Percentiles rank a stretch among this genome's conserved stretches.
Conservation (phyloP, 2,888 invertebrate genomes). For the Odontocolon sp. region DNA sequence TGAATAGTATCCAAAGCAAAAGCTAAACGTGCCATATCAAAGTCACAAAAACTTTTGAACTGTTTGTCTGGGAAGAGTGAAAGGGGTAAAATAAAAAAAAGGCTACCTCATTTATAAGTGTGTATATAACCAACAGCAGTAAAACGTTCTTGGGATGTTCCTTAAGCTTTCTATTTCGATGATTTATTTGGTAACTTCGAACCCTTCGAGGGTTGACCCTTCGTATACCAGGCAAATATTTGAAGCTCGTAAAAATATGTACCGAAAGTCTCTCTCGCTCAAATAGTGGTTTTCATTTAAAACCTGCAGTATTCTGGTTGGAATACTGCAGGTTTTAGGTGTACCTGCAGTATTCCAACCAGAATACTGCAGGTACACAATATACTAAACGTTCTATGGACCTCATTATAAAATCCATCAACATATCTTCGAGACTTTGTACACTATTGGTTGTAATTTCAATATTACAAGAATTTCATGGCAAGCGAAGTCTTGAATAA, state of each 20-base stretch:
- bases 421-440: background rate
- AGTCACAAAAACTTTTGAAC: slow-evolving; percentile 34
- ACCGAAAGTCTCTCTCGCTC: background rate
- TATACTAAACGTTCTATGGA: background rate
- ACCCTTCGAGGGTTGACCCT: background rate
- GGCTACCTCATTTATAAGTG: slow-evolving; percentile 27
- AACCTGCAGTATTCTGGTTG: too few relatives aligned
- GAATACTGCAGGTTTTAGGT: too few relatives aligned
- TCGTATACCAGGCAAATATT: slow-evolving; percentile 31
- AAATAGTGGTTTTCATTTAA: background rate
- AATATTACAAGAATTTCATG: slow-evolving; percentile 15
- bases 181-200: slow-evolving; percentile 35
- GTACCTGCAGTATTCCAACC: too few relatives aligned
- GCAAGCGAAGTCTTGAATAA: background rate
- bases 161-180: slow-evolving; percentile 25
- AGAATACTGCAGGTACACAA: too few relatives aligned
- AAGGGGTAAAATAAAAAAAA: slow-evolving; percentile 46
- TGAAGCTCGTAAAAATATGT: slow-evolving; percentile 11
- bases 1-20: slow-evolving; percentile 21
- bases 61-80: slow-evolving; percentile 26
- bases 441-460: background rate
- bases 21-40: slow-evolving; percentile 36
- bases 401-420: background rate
- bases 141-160: background rate
- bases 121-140: background rate